These are phyloP conservation scores for Misgurnus mizolepis DNA, from an alignment of 2,113 vertebrate species.

Conservation along the genomic window DNA sequence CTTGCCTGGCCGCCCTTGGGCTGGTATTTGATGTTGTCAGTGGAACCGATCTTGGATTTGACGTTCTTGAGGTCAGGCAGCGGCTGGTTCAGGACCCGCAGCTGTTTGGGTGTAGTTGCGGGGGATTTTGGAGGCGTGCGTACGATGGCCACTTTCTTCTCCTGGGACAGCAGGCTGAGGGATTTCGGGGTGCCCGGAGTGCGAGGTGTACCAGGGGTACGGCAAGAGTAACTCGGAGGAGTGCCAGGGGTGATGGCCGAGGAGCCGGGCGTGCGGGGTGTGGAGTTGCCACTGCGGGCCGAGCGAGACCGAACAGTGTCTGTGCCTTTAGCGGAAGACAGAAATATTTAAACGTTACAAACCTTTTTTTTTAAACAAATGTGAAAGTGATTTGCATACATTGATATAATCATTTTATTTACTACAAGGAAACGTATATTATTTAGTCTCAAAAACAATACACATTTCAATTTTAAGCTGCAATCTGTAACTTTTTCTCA, in stretches of 20 bases:
- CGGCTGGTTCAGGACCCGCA: slow-evolving; percentile 92
- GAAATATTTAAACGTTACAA: background rate
- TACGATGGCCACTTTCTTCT: slow-evolving; percentile 93
- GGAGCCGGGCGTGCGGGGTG: slow-evolving; percentile 92
- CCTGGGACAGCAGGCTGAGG: slow-evolving; percentile 89
- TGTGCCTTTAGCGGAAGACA: slow-evolving; percentile 71
- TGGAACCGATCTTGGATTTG: slow-evolving; percentile 97
- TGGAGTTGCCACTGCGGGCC: slow-evolving; percentile 94
- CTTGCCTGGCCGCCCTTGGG: slow-evolving; percentile 96
- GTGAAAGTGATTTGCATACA: background rate
- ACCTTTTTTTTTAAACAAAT: background rate
- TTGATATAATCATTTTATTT: background rate
- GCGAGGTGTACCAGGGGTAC: slow-evolving; percentile 86
- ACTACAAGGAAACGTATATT: no score
- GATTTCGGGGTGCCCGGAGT: slow-evolving; percentile 92
- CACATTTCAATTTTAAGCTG: no score
- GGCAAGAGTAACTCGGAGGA: slow-evolving; percentile 92
- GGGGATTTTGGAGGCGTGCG: slow-evolving; percentile 97
- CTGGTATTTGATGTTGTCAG: slow-evolving; percentile 97
- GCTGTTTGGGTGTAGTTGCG: slow-evolving; percentile 90
- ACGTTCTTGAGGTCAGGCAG: slow-evolving; percentile 97
- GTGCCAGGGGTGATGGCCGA: slow-evolving; percentile 93
- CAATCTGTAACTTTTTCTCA: no score
- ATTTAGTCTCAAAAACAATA: no score
- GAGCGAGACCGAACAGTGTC: slow-evolving; percentile 89